phyloP scores from a whole-genome alignment of 2,888 invertebrate genomes.

The Temnothorax ravouxi region DNA sequence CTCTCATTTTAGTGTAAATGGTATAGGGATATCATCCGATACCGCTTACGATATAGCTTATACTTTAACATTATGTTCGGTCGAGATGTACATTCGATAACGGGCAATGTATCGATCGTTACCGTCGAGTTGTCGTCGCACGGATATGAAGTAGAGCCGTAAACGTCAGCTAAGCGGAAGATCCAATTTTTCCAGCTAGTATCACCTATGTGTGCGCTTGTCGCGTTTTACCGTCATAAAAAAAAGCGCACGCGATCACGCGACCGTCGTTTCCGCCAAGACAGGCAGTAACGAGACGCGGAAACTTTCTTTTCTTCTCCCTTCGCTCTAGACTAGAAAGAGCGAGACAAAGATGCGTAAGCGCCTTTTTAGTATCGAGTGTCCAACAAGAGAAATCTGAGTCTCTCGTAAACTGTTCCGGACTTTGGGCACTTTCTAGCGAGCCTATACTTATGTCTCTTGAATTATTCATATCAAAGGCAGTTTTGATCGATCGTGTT shows the following conservation, averaged over 20 bases:
- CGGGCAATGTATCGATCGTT: constrained; percentile 60
- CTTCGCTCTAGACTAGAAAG: neutral
- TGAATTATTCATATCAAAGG: neutral
- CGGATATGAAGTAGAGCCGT: constrained; percentile 28
- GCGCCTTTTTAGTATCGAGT: constrained; percentile 4
- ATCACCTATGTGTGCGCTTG: constrained; percentile 45
- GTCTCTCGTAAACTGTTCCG: neutral
- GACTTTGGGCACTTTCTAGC: neutral
- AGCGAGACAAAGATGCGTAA: constrained; percentile 11
- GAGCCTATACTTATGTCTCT: too few species aligned
- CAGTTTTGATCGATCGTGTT: neutral
- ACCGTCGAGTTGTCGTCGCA: constrained; percentile 32
- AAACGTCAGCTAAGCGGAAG: constrained; percentile 58
- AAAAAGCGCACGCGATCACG: constrained; percentile 29
- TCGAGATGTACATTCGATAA: constrained; percentile 38
- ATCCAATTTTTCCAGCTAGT: constrained; percentile 68
- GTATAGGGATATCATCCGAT: neutral
- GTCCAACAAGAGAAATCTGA: constrained; percentile 12
- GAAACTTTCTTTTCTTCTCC: constrained; percentile 11
- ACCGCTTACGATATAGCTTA: neutral
- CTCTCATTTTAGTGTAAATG: neutral
- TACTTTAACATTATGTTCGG: constrained; percentile 25
- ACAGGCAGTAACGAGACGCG: constrained; percentile 30
- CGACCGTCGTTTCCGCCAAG: constrained; percentile 49
- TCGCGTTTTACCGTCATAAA: constrained; percentile 48